Evolutionary conservation across 1,140 invertebrate genomes (phyloP), one percentile per base, ranked within the genome.

Genomic region (Papilio helenus): DNA sequence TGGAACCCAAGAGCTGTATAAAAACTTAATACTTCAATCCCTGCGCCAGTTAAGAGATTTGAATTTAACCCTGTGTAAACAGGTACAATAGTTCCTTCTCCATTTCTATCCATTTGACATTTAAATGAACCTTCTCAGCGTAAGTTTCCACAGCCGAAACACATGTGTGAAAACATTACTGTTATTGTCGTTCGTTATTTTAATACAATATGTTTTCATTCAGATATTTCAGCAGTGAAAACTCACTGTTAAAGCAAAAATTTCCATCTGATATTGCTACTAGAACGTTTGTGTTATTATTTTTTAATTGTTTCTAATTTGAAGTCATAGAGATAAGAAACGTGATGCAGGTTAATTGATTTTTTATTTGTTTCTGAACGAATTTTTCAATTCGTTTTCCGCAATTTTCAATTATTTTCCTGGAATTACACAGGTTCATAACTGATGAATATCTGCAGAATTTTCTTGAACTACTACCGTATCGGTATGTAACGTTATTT

Each of bases 281-380:
- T 68, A 65, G 23, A 10, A 26, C 58, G 10, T 14, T 14, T 26
- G 20, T 26, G 14, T 26, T 61, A 61, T 61, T 61, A 0, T 10
- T 61, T 61, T 68, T 68, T 68, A 68, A 68, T 68, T 68, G 61
- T 18, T 68, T 16, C 61, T 29, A 68, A 68, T 29, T 29, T 26
- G 26, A 68, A 68, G 61, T 68, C 61, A 34, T 68, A 16, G 23
- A 26, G 61, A 68, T 68, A 68, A 68, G 61, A 68, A 68, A 68
- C 23, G 16, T 68, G 5, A 68, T 12, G 34, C 12, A 68, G 29
- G 26, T 34, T 68, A 68, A 68, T 68, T 68, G 61, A 34, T 68
- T 68, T 34, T 68, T 68, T 68, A 68, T 68, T 68, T 2, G 12
- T 16, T 29, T 68, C 12, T 18, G 14, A 7, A 3, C 23, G 16